Conservation (phyloP, 2,888 invertebrate genomes). For the Parapristionchus giblindavisi region DNA sequence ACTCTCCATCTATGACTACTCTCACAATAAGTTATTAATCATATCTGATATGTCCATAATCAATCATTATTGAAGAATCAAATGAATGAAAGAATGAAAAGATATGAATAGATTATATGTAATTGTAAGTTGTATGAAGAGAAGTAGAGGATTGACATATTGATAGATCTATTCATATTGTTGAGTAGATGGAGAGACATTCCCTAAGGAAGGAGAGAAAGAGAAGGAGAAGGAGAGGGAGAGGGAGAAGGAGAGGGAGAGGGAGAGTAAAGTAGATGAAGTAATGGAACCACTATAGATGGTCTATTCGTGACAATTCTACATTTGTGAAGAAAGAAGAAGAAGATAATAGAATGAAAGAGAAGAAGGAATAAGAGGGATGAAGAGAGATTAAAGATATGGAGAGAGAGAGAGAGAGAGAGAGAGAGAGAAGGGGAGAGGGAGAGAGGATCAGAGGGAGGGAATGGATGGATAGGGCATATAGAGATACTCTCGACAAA, state of each 20-base stretch:
- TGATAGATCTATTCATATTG: too few relatives aligned
- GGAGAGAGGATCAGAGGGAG: not conserved
- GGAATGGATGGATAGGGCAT: not conserved
- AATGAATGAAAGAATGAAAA: too few relatives aligned
- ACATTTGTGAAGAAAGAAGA: not conserved
- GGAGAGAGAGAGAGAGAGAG: not conserved
- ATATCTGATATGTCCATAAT: too few relatives aligned
- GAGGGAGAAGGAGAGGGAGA: not conserved
- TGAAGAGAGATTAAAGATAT: not conserved
- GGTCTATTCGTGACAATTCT: not conserved
- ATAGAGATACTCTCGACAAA: too few relatives aligned
- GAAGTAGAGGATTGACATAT: not conserved
- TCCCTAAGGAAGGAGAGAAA: not conserved
- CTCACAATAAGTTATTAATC: too few relatives aligned
- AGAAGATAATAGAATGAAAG: not conserved
- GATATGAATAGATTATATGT: not conserved
- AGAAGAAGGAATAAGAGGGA: not conserved
- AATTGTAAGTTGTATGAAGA: not conserved
- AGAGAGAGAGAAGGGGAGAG: not conserved
- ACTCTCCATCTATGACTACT: not conserved
- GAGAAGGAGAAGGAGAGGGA: not conserved
- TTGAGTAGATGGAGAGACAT: not conserved
- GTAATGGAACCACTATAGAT: not conserved
- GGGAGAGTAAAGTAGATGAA: not conserved
- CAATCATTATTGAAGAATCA: too few relatives aligned